Evolutionary conservation across 2,797 vertebrate genomes (phyloP), one percentile per base, ranked within the genome.

Genomic region (Eutrigla gurnardus): DNA sequence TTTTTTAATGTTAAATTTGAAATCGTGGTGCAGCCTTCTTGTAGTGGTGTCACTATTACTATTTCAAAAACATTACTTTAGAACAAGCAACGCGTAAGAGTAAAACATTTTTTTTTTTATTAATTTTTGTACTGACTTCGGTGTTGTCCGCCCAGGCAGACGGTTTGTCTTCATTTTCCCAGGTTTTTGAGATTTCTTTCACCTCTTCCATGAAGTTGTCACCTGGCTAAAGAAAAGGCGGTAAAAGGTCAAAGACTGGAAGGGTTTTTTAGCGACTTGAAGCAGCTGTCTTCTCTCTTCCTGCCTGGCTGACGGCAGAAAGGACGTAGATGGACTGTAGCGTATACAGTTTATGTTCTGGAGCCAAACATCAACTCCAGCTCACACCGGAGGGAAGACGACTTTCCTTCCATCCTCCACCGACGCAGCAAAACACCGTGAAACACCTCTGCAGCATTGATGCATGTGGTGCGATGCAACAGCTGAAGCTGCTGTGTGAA

Each of bases 331-430:
- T 3, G n/a, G 43, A 43, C 37, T 12, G 57, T 55, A n/a, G 53
- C 6, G 42, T 36, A 63, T 4, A 60, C 72, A 65, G 65, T 76
- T 80, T 70, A 66, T 36, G 47, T 25, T 75, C 70, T 64, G 70
- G 52, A 73, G 69, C 64, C 32, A 50, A 37, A 70, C 40, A 8
- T 32, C 60, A 8, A 6, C 2, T 32, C 39, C 46, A 40, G 57
- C 37, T 49, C 50, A 3, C 10, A 25, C 9, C 9, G 58, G 60
- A 13, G 32, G 35, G 61, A 58, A 32, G 49, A 43, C 7, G 7
- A 13, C 3, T n/a, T 39, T 39, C 0, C 3, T 39, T 42, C 4
- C 46, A 40, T 49, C 25, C 52, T 55, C 36, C 13, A n/a, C 1
- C 9, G 6, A 0, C 17, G 52, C 60, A 55, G 50, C 43, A 13